Evolutionary conservation across 2,113 vertebrate species (phyloP).

Genomic region (Labeo catla): DNA sequence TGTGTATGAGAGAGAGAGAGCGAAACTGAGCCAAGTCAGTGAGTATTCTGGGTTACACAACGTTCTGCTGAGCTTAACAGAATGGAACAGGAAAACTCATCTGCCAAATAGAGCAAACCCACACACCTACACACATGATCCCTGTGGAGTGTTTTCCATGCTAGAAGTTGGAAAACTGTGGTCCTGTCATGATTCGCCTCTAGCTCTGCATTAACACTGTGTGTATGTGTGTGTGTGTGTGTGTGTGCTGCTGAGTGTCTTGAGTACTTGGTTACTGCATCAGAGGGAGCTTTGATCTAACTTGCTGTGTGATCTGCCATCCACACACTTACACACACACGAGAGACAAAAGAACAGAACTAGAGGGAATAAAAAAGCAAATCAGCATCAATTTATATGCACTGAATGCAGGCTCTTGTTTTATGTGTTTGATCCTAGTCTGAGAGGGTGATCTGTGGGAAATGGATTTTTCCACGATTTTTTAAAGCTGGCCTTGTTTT

Average conservation of each 20-base stretch:
- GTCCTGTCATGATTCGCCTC: neutral
- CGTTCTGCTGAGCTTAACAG: conserved; percentile 56
- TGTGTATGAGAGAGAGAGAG: conserved; percentile 5
- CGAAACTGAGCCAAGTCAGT: conserved; percentile 8
- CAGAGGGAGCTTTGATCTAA: conserved; percentile 29
- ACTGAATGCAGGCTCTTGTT: neutral
- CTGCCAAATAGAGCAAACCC: conserved; percentile 49
- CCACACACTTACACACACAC: neutral
- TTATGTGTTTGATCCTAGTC: conserved; percentile 9
- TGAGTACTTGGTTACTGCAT: conserved; percentile 29
- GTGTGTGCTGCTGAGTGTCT: neutral
- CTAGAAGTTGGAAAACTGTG: conserved; percentile 29
- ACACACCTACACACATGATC: conserved; percentile 25
- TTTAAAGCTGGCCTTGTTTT: conserved; percentile 9
- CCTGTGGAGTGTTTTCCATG: conserved; percentile 27
- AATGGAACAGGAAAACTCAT: conserved; percentile 43
- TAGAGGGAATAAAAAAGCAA: neutral
- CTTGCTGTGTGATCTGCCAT: conserved; percentile 33
- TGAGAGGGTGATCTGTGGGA: neutral
- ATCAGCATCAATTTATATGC: neutral
- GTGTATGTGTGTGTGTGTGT: conserved; percentile 18
- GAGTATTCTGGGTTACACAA: conserved; percentile 37
- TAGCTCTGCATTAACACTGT: conserved; percentile 3
- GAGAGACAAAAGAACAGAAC: conserved; percentile 12
- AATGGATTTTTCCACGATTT: conserved; percentile 4